These are phyloP conservation scores for Takifugu bimaculatus DNA, from an alignment of 2,113 vertebrate species.

Conservation along the genomic window DNA sequence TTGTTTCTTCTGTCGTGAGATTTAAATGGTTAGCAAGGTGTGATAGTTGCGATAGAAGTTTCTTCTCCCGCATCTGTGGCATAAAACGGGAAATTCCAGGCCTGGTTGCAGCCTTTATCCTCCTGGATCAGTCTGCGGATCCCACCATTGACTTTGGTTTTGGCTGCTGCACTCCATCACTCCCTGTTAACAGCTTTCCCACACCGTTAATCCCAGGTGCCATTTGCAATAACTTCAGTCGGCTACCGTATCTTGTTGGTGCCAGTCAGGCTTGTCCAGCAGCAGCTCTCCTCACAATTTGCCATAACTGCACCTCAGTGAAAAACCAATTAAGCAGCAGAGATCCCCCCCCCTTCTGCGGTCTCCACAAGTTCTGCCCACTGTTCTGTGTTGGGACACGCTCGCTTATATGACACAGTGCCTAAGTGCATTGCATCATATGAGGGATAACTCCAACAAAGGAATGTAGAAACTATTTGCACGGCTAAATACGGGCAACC, in stretches of 20 bases:
- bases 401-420: conserved; percentile 20
- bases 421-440: conserved; percentile 15
- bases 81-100: conserved; percentile 41
- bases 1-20: neutral
- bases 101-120: conserved; percentile 36
- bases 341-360: conserved; percentile 32
- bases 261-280: conserved; percentile 52
- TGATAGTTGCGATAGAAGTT: neutral
- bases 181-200: conserved; percentile 65
- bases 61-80: neutral
- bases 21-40: neutral
- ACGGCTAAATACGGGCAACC: conserved; percentile 22
- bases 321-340: conserved; percentile 52
- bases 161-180: conserved; percentile 51
- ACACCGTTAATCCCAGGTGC: conserved; percentile 57
- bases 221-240: conserved; percentile 45
- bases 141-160: conserved; percentile 48
- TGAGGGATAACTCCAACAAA: neutral
- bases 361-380: conserved; percentile 36
- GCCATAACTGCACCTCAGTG: conserved; percentile 51
- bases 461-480: conserved; percentile 13
- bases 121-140: conserved; percentile 30
- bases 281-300: conserved; percentile 43
- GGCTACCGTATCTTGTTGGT: conserved; percentile 55
- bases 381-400: conserved; percentile 10